Evolutionary conservation across 1,140 invertebrate genomes (phyloP).

Genomic region (Sinella curviseta): DNA sequence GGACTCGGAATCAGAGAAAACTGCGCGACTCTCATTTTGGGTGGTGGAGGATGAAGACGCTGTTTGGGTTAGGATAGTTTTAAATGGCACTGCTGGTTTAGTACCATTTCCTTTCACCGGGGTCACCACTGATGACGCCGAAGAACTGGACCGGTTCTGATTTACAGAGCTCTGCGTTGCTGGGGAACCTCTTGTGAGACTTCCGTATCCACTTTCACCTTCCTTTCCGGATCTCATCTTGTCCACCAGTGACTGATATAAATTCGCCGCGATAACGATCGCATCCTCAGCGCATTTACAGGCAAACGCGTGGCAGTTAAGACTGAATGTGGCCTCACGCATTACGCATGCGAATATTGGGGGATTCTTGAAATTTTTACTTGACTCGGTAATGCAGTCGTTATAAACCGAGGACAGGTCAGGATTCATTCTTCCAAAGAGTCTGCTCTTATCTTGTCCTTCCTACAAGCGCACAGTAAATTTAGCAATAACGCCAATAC

Average conservation of each 20-base stretch:
- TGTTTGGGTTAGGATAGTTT: background rate
- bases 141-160: constrained; percentile 42
- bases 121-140: constrained; percentile 36
- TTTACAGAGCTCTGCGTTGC: constrained; percentile 32
- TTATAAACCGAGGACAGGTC: constrained; percentile 46
- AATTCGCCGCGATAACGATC: constrained; percentile 82
- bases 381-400: constrained; percentile 58
- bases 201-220: constrained; percentile 49
- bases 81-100: background rate
- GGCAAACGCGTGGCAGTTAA: constrained; percentile 88
- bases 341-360: constrained; percentile 89
- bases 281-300: constrained; percentile 79
- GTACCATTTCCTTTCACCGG: background rate
- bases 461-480: constrained; percentile 54
- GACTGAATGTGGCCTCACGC: constrained; percentile 67
- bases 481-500: background rate
- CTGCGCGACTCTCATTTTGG: constrained; percentile 16
- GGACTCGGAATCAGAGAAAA: constrained; percentile 47
- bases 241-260: constrained; percentile 80
- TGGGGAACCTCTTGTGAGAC: constrained; percentile 38
- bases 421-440: constrained; percentile 59
- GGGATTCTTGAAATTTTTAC: constrained; percentile 63
- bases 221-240: constrained; percentile 61
- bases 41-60: background rate
- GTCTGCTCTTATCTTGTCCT: constrained; percentile 69